These are phyloP conservation scores for Helicoverpa armigera DNA, from an alignment of 1,140 invertebrate species.

Conservation along the genomic window DNA sequence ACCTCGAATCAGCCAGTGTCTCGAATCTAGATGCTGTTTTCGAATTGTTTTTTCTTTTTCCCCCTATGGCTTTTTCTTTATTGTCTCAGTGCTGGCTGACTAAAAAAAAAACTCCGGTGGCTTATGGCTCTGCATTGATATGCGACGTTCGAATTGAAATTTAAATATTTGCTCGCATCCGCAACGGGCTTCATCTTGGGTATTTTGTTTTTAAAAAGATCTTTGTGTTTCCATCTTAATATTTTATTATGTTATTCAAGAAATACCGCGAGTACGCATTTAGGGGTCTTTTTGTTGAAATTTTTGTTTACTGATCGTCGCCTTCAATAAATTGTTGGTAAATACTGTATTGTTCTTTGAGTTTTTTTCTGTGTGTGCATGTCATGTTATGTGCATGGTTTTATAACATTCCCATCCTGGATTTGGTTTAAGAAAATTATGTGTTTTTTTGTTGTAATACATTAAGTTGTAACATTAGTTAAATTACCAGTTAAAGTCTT, in stretches of 20 bases:
- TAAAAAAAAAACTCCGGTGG: conserved; percentile 81
- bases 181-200: conserved; percentile 76
- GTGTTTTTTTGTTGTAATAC: no score
- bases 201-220: conserved; percentile 80
- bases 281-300: conserved; percentile 29
- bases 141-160: conserved; percentile 85
- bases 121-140: conserved; percentile 86
- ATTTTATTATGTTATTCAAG: conserved; percentile 77
- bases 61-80: conserved; percentile 83
- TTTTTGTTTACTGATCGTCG: conserved; percentile 45
- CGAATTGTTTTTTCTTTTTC: conserved; percentile 77
- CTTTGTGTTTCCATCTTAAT: conserved; percentile 78
- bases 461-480: no score
- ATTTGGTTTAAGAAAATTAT: no score
- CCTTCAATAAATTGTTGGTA: conserved; percentile 43
- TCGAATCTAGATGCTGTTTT: conserved; percentile 85
- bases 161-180: conserved; percentile 85
- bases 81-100: conserved; percentile 79
- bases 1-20: conserved; percentile 84
- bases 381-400: neutral
- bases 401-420: neutral
- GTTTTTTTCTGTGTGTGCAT: neutral
- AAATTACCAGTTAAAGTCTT: no score
- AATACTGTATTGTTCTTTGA: conserved; percentile 23
- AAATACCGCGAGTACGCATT: conserved; percentile 48